Evolutionary conservation across 2,797 vertebrate genomes (phyloP), one percentile per base, ranked within the genome.

Genomic region (Toxotes lorentzi): DNA sequence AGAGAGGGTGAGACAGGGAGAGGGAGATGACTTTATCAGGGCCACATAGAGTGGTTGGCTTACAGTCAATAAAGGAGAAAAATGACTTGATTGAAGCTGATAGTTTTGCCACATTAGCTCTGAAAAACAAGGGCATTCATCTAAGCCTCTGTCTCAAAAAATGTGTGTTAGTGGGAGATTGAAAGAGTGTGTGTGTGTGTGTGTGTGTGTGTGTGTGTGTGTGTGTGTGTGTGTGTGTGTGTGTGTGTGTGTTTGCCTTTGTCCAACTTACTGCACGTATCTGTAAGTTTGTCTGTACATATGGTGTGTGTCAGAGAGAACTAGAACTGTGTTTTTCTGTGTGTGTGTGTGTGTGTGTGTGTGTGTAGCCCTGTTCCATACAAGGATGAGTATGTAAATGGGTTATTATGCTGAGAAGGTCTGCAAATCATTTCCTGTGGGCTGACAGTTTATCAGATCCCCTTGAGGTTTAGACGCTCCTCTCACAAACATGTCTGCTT

Each of bases 381-480:
- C 77, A 69, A 86, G 80, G 84, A 85, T 86, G 83, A 89, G 79
- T 86, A 90, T 92, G 88, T 91, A 94, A 94, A 94, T 88, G 81
- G 84, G 21, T 82, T 86, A 84, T 90, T 92, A 93, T 91, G 87
- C 82, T 68, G 85, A 91, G 86, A 76, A 91, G 90, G 92, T 83
- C 90, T 94, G 92, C 88, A 88, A 93, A 92, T 94, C 88, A 94
- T 93, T 95, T 95, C 94, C 93, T 92, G 91, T 92, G 89, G 90
- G 79, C 72, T 89, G 92, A 90, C 74, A 93, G 87, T 92, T 94
- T 93, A 94, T 93, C 88, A 78, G 78, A 93, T 90, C 79, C 90
- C 88, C 83, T 86, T 60, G 76, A 88, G 84, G 76, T 92, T 91
- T 84, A 78, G 84, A 91, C 60, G 86, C 85, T 83, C 87, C 70